Evolutionary conservation across 2,797 vertebrate genomes (phyloP).

Genomic region (Poecilia gillii): DNA sequence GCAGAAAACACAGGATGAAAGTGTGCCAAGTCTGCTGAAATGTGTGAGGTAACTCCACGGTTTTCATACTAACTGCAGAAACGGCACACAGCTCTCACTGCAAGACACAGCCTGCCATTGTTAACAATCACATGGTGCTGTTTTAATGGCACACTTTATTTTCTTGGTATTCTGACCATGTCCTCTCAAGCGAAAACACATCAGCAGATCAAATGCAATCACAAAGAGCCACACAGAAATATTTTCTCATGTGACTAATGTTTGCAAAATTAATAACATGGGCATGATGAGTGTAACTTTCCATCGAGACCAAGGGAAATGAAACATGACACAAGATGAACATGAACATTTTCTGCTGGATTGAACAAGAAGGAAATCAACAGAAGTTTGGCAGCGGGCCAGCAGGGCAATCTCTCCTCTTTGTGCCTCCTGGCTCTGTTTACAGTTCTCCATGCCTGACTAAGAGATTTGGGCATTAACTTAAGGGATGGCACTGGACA

Average conservation of each 20-base stretch:
- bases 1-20: slow-evolving; percentile 26
- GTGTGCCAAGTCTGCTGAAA: slow-evolving; percentile 65
- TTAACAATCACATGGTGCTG: slow-evolving; percentile 41
- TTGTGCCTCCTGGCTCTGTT: slow-evolving; percentile 28
- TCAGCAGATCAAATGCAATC: neutral
- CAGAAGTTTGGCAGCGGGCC: neutral
- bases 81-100: slow-evolving; percentile 24
- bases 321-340: neutral
- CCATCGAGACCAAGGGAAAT: neutral
- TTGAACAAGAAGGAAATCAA: neutral
- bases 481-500: slow-evolving; percentile 48
- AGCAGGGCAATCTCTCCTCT: neutral
- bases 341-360: neutral
- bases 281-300: slow-evolving; percentile 9
- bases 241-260: slow-evolving; percentile 14
- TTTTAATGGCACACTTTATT: slow-evolving; percentile 51
- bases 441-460: slow-evolving; percentile 55
- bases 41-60: slow-evolving; percentile 45
- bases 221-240: slow-evolving; percentile 1
- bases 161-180: slow-evolving; percentile 50
- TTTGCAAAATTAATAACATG: neutral
- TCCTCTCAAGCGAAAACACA: slow-evolving; percentile 49
- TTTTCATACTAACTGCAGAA: neutral
- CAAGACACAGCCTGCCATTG: slow-evolving; percentile 71
- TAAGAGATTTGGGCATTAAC: slow-evolving; percentile 34